Percentiles rank a stretch among this genome's conserved stretches.
Evolutionary conservation across 2,113 vertebrate species (phyloP).

Genomic region (Narcine bancroftii): DNA sequence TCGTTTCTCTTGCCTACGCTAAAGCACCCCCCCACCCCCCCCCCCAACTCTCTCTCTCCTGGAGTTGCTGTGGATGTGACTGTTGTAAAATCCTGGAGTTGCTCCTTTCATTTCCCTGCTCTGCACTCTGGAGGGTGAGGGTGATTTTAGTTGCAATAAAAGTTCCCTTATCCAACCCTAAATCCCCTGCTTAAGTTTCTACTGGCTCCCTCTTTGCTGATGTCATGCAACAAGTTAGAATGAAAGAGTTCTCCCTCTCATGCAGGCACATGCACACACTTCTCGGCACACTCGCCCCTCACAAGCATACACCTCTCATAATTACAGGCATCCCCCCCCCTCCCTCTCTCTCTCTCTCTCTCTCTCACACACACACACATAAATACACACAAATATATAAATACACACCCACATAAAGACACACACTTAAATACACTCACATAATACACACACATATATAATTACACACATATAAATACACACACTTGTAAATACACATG

Average conservation of each 20-base stretch:
- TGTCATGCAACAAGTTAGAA: slow-evolving; percentile 19
- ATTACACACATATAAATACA: not conserved
- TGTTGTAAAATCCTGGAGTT: slow-evolving; percentile 17
- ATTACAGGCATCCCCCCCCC: not conserved
- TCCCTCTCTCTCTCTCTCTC: not conserved
- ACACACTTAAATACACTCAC: not conserved
- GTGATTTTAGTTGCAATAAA: slow-evolving; percentile 18
- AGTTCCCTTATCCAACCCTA: slow-evolving; percentile 32
- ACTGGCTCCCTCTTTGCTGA: slow-evolving; percentile 31
- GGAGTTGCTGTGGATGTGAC: not conserved
- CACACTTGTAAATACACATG: not conserved
- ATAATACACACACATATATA: not conserved
- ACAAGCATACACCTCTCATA: not conserved
- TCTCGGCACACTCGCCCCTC: not conserved
- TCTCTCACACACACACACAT: not conserved
- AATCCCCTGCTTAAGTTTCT: slow-evolving; percentile 21
- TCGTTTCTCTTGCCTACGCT: not conserved
- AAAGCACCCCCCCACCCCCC: not conserved
- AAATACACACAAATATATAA: not conserved
- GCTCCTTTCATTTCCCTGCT: slow-evolving; percentile 12
- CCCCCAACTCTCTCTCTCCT: not conserved
- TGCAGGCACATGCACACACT: not conserved
- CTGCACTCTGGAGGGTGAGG: not conserved
- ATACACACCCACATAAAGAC: not conserved
- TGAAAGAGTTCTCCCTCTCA: not conserved